Evolutionary conservation across 1,140 invertebrate genomes (phyloP), one percentile per base, ranked within the genome.

Genomic region (Procambarus clarkii): DNA sequence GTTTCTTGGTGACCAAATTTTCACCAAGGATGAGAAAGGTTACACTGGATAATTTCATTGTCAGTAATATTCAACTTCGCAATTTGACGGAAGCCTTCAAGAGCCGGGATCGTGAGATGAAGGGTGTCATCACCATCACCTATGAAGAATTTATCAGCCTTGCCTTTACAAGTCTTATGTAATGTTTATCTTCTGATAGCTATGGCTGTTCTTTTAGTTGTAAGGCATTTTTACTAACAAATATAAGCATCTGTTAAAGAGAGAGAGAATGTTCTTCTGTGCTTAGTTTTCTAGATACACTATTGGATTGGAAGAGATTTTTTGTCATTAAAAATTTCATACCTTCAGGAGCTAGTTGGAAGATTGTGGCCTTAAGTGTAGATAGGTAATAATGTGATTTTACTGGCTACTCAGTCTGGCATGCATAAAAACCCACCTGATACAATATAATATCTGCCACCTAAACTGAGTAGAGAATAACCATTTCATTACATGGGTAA

Each of bases 11-110:
- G 11, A 95, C 95, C 93, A 97, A 97, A 94, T 96, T 96, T 94
- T 94, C 94, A 94, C 96, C 97, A 94, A 95, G 93, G 94, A 94
- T 92, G 77, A 93, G 94, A 80, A 91, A 84, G 8, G 88, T 98
- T 60, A 97, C 97, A 0, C 96, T 98, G 50, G 98, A 98, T 94
- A 96, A 97, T 91, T 98, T 98, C 93, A 98, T 98, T 93, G 97
- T 98, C 46, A 94, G 97, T 2, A 98, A 97, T 94, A 96, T 98
- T 18, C 97, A 98, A 95, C 96, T 98, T 80, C 97, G 98, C 94
- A 96, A 96, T 58, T 97, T 98, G 93, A 98, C 96, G 93, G 97
- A 98, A 93, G 97, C 97, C 9, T 98, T 98, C 94, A 95, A 96
- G 93, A 94, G 95, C 77, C 95, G 96, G 34, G 98, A 98, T 93